These are phyloP conservation scores for Triplophysa tibetana DNA, from an alignment of 2,113 vertebrate genomes.

Conservation along the genomic window DNA sequence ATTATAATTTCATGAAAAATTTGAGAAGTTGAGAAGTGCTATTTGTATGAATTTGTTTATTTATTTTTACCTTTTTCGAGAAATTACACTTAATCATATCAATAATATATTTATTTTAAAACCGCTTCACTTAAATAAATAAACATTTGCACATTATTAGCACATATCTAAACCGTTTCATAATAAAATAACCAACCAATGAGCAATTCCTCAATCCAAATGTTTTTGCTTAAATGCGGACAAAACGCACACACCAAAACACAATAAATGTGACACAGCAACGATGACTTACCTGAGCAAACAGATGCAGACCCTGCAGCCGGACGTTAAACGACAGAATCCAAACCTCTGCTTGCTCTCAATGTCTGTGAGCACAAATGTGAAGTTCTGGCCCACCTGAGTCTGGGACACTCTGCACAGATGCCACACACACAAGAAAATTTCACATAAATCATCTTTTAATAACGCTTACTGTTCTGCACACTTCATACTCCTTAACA, in stretches of 20 bases:
- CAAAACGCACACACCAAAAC: background rate
- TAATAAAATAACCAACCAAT: too few species aligned
- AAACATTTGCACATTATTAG: too few species aligned
- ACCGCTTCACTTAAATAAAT: too few species aligned
- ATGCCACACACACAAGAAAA: constrained; percentile 22
- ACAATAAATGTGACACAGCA: background rate
- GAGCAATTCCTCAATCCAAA: background rate
- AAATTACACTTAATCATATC: too few species aligned
- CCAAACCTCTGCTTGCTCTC: constrained; percentile 96
- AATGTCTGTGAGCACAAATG: constrained; percentile 97
- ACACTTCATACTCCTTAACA: background rate
- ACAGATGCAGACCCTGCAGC: constrained; percentile 90
- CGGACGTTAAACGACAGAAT: constrained; percentile 92
- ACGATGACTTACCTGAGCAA: constrained; percentile 84
- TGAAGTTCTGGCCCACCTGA: constrained; percentile 97
- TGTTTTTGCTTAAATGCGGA: background rate
- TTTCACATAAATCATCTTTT: background rate
- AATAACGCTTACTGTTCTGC: too few species aligned
- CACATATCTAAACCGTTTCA: too few species aligned
- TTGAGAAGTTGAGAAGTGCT: too few species aligned
- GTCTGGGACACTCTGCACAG: constrained; percentile 83
- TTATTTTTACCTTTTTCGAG: too few species aligned
- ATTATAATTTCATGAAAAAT: constrained; percentile 16
- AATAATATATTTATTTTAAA: too few species aligned
- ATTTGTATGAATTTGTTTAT: too few species aligned